A percentile compares a stretch with the other conserved stretches of the same genome.
These are phyloP conservation scores for Polydrusus tereticollis DNA, from an alignment of 2,888 invertebrate genomes.

Conservation along the genomic window DNA sequence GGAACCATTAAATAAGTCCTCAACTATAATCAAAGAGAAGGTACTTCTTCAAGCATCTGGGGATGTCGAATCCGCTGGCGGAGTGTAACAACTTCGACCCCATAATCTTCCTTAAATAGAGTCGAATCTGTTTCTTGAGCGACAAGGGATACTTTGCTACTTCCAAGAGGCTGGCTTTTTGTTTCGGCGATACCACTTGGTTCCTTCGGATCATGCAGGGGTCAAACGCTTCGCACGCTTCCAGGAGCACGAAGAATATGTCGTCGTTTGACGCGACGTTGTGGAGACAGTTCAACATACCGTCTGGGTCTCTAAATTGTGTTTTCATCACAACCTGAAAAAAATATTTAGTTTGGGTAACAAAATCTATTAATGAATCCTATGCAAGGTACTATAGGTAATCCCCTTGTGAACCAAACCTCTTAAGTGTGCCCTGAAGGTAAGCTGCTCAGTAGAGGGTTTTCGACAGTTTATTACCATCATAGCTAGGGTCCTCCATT, in stretches of 20 bases:
- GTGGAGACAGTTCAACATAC: constrained; percentile 83
- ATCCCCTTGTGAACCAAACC: too few species aligned
- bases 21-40: constrained; percentile 77
- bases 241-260: constrained; percentile 77
- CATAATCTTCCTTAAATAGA: constrained; percentile 63
- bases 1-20: constrained; percentile 42
- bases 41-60: constrained; percentile 76
- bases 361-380: too few species aligned
- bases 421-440: too few species aligned
- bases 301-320: constrained; percentile 86
- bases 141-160: constrained; percentile 77
- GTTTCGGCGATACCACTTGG: constrained; percentile 74
- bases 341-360: not conserved
- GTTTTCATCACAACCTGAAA: constrained; percentile 83
- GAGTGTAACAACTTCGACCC: constrained; percentile 72
- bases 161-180: constrained; percentile 76
- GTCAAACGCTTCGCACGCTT: constrained; percentile 84
- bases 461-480: too few species aligned
- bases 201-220: constrained; percentile 84
- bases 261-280: constrained; percentile 73
- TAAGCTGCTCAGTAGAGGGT: too few species aligned
- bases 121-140: constrained; percentile 72
- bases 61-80: constrained; percentile 74
- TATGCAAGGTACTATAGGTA: too few species aligned
- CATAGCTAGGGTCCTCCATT: too few species aligned